Evolutionary conservation across 2,797 vertebrate genomes (phyloP), one percentile per base, ranked within the genome.

Genomic region (Pseudochaenichthys georgianus): DNA sequence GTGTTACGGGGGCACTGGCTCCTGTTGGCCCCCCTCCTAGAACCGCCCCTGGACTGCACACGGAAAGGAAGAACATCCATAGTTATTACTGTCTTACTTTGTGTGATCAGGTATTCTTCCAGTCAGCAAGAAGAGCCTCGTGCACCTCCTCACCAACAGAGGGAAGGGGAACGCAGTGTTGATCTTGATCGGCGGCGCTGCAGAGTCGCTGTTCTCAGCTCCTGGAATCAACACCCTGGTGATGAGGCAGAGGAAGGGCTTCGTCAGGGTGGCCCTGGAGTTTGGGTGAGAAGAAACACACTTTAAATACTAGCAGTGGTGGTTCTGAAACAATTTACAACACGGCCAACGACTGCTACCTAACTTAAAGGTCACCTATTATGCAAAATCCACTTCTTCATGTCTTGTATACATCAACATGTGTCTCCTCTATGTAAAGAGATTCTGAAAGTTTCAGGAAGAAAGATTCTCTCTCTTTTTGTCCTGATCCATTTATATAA

Each of bases 161-260:
- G 96, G 95, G 4, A 92, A 92, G 0, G 97, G 98, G 13, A 97
- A 97, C 16, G 97, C 97, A 0, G 94, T 97, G 81, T 92, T 96
- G 76, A 96, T 99, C 28, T 93, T 98, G 61, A 95, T 97, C 41
- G 98, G 98, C 2, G 97, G 98, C 3, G 97, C 97, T 7, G 92
- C 96, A 0, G 97, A 99, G 93, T 95, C 97, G 3, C 93, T 99
- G 74, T 85, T 95, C 2, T 96, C 95, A 67, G 72, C 70, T 31
- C 96, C 96, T 0, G 96, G 96, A 4, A 46, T 93, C 46, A 95
- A 97, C 87, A 94, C 92, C 0, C 69, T 98, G 70, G 80, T 96
- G 43, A 93, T 99, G 83, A 97, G 87, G 88, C 90, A 95, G 9
- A 96, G 96, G 63, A 97, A 97, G 72, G 98, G 98, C 77, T 99